Evolutionary conservation across 1,140 invertebrate species (phyloP), one percentile per base, ranked within the genome.

Genomic region (Stratiolaelaps scimitus): DNA sequence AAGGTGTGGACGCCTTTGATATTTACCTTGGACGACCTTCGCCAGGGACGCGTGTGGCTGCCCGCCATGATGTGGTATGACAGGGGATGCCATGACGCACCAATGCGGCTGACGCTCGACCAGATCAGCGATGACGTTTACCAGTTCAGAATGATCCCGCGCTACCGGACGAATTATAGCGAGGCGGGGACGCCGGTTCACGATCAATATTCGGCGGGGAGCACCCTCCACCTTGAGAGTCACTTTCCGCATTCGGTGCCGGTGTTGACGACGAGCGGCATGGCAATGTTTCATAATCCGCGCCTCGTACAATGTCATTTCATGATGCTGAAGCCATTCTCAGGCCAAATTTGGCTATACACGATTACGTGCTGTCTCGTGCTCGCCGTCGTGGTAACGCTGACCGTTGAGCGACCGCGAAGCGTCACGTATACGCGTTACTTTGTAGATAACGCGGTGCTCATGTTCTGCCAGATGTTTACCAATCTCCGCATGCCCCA

Each of bases 401-500:
- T 26, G 53, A 29, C 53, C 17, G 26, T 60, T 17, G 26, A 26
- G 4, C 26, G 34, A 60, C 53, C 53, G 15, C 17, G 26, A 23
- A 60, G 15, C 15, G 26, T 60, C 13, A 5, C 26, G 13, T 29
- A 34, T 26, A 34, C 23, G 34, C 26, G 26, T 6, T 60, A 29
- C 23, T 23, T 60, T 26, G 23, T 13, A 2, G 53, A 60, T 10
- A 60, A 60, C 10, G 53, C 26, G 4, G 15, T 60, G 26, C 34
- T 60, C 2, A 60, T 34, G 17, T 60, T 60, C 23, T 60, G 53
- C 20, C 53, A 60, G 15, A 60, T 60, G 23, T 60, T 60, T 34
- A 60, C 53, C 6, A 19, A 15, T 60, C 26, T 60, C 15, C 26
- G 26, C 26, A 29, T 60, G 23, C 15, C 53, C 26, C 15, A 26